These are phyloP conservation scores for Mormyrus proboscirostris DNA, from an alignment of 2,797 vertebrate genomes.

Conservation along the genomic window DNA sequence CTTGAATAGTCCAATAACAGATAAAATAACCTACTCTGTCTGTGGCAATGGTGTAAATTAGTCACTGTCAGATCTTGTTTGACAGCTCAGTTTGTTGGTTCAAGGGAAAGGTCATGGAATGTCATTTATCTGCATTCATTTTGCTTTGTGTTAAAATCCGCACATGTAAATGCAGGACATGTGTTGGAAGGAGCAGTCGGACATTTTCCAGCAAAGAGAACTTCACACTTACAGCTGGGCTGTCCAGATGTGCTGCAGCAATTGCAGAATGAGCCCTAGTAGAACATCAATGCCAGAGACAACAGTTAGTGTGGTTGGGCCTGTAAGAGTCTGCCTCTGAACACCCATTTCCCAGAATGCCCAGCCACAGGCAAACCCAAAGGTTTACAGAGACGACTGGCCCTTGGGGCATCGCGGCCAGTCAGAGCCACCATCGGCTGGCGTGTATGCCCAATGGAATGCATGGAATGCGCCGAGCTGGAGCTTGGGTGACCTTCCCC, in stretches of 20 bases:
- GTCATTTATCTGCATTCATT: background rate
- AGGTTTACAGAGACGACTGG: background rate
- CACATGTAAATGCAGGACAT: background rate
- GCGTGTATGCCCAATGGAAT: constrained; percentile 60
- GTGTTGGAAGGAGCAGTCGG: background rate
- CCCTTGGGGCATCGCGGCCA: constrained; percentile 38
- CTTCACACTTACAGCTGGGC: too few relatives aligned
- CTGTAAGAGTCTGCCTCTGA: background rate
- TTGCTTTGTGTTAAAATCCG: background rate
- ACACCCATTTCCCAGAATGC: background rate
- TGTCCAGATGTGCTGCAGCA: background rate
- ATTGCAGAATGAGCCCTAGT: background rate
- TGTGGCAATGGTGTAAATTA: background rate
- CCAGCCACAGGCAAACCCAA: background rate
- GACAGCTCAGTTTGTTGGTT: background rate
- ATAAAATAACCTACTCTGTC: background rate
- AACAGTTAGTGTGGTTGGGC: background rate
- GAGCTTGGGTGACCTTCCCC: constrained; percentile 36
- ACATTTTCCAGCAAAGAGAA: background rate
- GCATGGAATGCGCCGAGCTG: constrained; percentile 63
- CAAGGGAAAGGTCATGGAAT: background rate
- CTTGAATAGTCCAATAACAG: background rate
- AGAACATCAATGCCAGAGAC: background rate
- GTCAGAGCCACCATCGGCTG: constrained; percentile 55
- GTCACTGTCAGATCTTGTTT: background rate